Conservation (phyloP, 1,140 invertebrate species). For the Cherax destructor region DNA sequence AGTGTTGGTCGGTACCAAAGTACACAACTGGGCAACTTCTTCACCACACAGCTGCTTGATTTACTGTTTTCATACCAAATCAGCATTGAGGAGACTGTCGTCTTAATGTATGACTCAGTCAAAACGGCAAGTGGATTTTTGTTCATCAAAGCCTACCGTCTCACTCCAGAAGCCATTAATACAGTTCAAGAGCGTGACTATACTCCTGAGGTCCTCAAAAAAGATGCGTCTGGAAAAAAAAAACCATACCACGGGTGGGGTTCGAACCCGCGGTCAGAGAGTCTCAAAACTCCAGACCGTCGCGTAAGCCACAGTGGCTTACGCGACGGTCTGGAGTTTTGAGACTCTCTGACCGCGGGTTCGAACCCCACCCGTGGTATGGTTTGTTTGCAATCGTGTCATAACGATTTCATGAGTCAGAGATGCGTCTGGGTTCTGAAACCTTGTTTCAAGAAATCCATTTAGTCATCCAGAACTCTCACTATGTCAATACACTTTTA, state of each 20-base stretch:
- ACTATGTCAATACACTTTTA: conserved; percentile 96
- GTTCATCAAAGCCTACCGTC: conserved; percentile 94
- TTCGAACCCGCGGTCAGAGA: no score
- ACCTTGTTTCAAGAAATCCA: conserved; percentile 96
- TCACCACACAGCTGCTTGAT: conserved; percentile 92
- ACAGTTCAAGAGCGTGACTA: conserved; percentile 96
- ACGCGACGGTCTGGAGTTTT: no score
- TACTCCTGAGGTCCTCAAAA: conserved; percentile 89
- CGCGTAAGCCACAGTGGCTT: no score
- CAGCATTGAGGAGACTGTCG: conserved; percentile 98
- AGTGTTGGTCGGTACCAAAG: conserved; percentile 99
- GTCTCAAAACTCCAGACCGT: no score
- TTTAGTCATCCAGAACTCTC: conserved; percentile 95
- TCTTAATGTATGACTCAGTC: conserved; percentile 98
- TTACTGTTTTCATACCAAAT: conserved; percentile 99
- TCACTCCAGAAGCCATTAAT: conserved; percentile 94
- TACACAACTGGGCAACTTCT: conserved; percentile 96
- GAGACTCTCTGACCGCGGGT: no score
- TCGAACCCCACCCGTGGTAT: no score
- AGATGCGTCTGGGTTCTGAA: conserved; percentile 94
- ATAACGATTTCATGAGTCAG: no score
- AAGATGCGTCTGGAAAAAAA: no score
- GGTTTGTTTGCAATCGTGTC: no score
- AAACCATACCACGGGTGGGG: no score
- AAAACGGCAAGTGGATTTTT: conserved; percentile 97